phyloP scores from a whole-genome alignment of 1,140 invertebrate species.

The Heliconius himera region DNA sequence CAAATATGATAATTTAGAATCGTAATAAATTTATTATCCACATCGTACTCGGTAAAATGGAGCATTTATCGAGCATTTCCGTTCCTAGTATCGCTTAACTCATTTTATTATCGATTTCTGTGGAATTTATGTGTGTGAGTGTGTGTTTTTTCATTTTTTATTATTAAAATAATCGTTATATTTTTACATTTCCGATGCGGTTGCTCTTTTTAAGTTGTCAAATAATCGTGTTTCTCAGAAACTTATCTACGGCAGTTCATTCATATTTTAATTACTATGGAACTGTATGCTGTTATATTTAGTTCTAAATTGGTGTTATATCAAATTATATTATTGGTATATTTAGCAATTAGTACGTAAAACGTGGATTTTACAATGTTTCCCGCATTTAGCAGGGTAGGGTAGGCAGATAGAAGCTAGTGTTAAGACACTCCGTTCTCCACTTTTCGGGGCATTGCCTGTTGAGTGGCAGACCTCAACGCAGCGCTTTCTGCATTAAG shows the following conservation, averaged over 20 bases:
- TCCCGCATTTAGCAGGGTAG: too few relatives aligned
- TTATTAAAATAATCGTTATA: slow-evolving; percentile 54
- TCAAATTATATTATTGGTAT: background rate
- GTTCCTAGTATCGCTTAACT: slow-evolving; percentile 53
- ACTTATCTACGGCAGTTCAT: background rate
- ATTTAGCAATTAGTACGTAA: background rate
- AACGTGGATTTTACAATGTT: background rate
- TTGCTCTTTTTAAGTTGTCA: slow-evolving; percentile 30
- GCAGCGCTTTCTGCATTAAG: too few relatives aligned
- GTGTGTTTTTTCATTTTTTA: background rate
- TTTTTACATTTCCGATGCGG: slow-evolving; percentile 36
- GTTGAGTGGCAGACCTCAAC: too few relatives aligned
- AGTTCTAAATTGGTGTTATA: too few relatives aligned
- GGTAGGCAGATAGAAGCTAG: too few relatives aligned
- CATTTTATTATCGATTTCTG: slow-evolving; percentile 63
- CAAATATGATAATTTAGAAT: slow-evolving; percentile 70
- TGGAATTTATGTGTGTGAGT: slow-evolving; percentile 40
- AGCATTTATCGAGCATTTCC: slow-evolving; percentile 69
- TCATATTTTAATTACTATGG: slow-evolving; percentile 5
- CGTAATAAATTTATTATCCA: slow-evolving; percentile 63
- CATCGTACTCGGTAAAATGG: slow-evolving; percentile 48
- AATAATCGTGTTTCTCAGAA: slow-evolving; percentile 32
- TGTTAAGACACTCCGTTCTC: too few relatives aligned
- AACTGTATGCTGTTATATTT: background rate
- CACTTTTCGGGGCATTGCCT: too few relatives aligned